Base-by-base conservation (phyloP, 2,797 vertebrate species). In the Manis javanica region DNA sequence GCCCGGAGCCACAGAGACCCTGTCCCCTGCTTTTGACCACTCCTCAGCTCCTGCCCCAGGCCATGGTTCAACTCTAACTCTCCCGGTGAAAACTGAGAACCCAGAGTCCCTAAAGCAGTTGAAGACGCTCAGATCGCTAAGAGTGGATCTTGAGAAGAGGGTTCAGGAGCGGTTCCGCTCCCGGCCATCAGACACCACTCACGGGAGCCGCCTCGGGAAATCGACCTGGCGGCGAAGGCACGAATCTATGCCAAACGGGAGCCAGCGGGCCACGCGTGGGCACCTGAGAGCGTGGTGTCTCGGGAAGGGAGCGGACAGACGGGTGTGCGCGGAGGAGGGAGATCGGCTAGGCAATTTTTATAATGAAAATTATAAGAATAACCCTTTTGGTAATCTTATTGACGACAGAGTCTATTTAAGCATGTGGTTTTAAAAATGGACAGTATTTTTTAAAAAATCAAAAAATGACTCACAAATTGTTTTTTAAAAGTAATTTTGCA, bases 401-500 rank as follows among this genome's bases (percentile, higher is more conserved):
- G 95, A 96, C 42, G 94, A 31, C 87, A 96, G 96, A 97, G 94
- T 92, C 97, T 92, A 96, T 97, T 96, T 87, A 66, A 96, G 94
- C 97, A 93, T 83, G 37, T 55, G 87, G 91, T 96, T 93, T 98
- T 97, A 95, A 97, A 97, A 93, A 97, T 49, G 85, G 96, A 95
- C 26, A 90, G 9, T 93, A 92, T 95, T 97, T 97, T 98, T 97
- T 69, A 92, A 71, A 93, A 72, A 89, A 94, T 91, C 61, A 55
- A 77, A 72, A 95, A 97, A 79, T 71, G 91, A 95, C 96, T 97
- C 29, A 1, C 91, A 88, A 96, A 34, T 93, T 53, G 92, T 97
- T 98, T 97, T 88, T 97, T 90, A 51, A 64, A 88, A 71, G 95
- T 96, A 96, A 90, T 98, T 98, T 98, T 87, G 75, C 97, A 87